Evolutionary conservation across 2,888 invertebrate species (phyloP), one percentile per base, ranked within the genome.

Genomic region (Pemphredon lugubris): DNA sequence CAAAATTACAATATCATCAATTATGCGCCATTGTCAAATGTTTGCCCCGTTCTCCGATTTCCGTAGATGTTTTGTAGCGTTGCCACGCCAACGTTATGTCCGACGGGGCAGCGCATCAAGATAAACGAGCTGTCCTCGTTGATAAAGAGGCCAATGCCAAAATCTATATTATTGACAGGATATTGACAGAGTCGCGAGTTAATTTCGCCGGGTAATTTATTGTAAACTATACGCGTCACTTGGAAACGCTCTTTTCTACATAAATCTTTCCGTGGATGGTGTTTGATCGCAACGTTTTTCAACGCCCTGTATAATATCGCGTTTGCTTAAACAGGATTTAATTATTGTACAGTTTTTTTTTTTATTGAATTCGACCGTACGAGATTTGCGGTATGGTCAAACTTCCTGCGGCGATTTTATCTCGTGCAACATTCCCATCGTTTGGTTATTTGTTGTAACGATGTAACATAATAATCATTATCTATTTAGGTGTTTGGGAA

Each of bases 81-180:
- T 13, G 21, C 13, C 26, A 9, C 32, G 53, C 51, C 11, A 40
- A 13, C 30, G 30, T 42, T 32, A 13, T 14, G 32, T 57, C 44
- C 45, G 32, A 9, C 13, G 32, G n/a, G 16, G 14, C 14, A n/a
- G 7, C 13, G 32, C 14, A 34, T n/a, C n/a, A 14, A 47, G 45
- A 58, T 45, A 45, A 47, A 44, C 53, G 42, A 37, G 42, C 60
- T 57, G 39, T 58, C 21, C 13, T 3, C 21, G n/a, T 18, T 51
- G 59, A 60, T 42, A 14, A 60, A 60, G 40, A 58, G 51, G 30
- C 39, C 40, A 51, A 60, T 40, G 21, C 50, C 50, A 42, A 51
- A 51, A 60, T 60, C 42, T 51, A 32, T 60, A 34, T 34, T 21
- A 60, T 60, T 42, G 32, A 51, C 30, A 40, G 21, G 21, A 21